These are phyloP conservation scores for Drosophila kokeensis DNA, from an alignment of 2,888 invertebrate species.

Conservation along the genomic window DNA sequence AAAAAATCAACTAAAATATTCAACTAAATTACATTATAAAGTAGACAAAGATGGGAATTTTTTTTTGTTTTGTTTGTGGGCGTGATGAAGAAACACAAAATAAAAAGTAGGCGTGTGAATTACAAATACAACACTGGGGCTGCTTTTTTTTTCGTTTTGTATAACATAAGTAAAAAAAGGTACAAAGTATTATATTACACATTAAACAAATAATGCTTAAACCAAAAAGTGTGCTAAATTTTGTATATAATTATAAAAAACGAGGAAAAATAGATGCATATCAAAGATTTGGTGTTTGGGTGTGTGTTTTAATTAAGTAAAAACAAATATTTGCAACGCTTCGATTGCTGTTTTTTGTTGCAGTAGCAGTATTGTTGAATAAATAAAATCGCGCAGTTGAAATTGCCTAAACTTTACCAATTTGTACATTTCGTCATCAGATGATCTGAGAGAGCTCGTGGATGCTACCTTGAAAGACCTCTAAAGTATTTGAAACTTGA, in stretches of 20 bases:
- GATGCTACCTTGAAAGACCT: conserved; percentile 55
- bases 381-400: conserved; percentile 41
- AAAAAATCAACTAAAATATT: conserved; percentile 85
- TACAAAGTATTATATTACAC: conserved; percentile 80
- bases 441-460: conserved; percentile 87
- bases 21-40: conserved; percentile 84
- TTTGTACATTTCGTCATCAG: conserved; percentile 90
- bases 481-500: conserved; percentile 52
- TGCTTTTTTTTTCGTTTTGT: conserved; percentile 28
- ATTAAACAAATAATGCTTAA: conserved; percentile 67
- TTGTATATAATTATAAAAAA: conserved; percentile 24
- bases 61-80: conserved; percentile 14
- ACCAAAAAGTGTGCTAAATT: conserved; percentile 72
- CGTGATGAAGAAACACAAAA: conserved; percentile 43
- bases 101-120: conserved; percentile 10
- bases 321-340: conserved; percentile 57
- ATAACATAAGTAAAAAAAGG: conserved; percentile 60
- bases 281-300: conserved; percentile 18
- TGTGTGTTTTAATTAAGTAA: conserved; percentile 20
- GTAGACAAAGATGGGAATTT: conserved; percentile 70
- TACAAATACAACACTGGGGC: conserved; percentile 56
- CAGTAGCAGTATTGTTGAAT: conserved; percentile 37
- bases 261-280: conserved; percentile 35
- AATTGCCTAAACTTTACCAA: conserved; percentile 82
- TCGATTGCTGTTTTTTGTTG: neutral